Conservation (phyloP, 1,140 invertebrate genomes). For the Fopius arisanus region DNA sequence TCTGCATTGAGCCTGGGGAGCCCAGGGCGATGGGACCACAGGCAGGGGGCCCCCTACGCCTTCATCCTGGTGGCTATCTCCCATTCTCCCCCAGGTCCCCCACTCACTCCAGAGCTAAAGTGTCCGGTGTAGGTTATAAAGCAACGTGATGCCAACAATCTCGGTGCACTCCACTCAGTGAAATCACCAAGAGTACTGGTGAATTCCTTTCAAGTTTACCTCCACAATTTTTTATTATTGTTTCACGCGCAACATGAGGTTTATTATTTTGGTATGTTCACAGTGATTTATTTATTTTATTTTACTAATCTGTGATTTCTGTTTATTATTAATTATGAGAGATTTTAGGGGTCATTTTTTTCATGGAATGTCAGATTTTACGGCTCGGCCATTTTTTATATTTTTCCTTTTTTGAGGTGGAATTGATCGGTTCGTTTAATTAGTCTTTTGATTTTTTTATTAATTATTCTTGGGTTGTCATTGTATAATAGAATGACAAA, state of each 20-base stretch:
- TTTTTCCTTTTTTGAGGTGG: no score
- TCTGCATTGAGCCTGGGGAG: no score
- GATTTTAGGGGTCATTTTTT: no score
- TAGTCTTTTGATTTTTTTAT: no score
- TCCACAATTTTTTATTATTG: not conserved
- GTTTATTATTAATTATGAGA: not conserved
- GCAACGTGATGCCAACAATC: conserved; percentile 57
- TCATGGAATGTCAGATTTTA: no score
- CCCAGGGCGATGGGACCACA: not conserved
- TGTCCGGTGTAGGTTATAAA: conserved; percentile 57
- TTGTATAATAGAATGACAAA: no score
- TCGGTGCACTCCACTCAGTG: conserved; percentile 63
- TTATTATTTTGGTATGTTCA: conserved; percentile 24
- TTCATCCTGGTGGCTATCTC: conserved; percentile 5
- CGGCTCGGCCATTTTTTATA: no score
- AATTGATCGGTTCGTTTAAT: no score
- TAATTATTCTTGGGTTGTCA: no score
- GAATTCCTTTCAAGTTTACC: conserved; percentile 42
- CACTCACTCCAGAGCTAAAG: conserved; percentile 5
- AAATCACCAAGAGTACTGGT: conserved; percentile 56
- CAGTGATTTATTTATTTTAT: not conserved
- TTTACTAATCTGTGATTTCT: not conserved
- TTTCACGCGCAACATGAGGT: conserved; percentile 20
- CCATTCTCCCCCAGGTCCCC: conserved; percentile 18
- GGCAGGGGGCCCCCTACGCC: not conserved